These are phyloP conservation scores for Myrmecophaga tridactyla DNA, from an alignment of 2,113 vertebrate species.

Conservation along the genomic window DNA sequence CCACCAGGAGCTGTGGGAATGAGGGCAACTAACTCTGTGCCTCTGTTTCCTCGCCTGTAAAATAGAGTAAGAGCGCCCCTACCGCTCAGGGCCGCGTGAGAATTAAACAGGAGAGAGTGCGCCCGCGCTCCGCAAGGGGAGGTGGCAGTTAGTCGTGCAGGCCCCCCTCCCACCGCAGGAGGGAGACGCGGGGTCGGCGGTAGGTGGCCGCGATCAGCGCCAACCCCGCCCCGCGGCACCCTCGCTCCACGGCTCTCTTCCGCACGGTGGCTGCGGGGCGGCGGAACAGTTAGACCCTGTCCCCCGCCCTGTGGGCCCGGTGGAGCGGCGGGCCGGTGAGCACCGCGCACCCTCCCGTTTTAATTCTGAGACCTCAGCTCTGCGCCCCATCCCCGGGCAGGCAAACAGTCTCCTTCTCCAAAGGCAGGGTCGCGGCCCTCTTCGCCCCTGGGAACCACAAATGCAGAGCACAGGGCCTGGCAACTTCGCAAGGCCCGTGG, in stretches of 20 bases:
- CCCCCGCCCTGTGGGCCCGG: neutral
- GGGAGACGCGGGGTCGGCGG: too few species aligned
- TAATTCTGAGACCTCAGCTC: neutral
- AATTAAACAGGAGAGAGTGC: neutral
- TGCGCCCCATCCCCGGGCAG: neutral
- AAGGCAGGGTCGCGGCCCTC: neutral
- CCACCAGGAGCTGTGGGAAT: neutral
- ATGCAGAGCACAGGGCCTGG: neutral
- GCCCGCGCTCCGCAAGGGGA: neutral
- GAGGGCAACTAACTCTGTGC: neutral
- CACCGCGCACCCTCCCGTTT: neutral
- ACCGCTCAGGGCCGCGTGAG: neutral
- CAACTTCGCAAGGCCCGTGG: neutral
- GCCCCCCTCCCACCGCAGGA: neutral
- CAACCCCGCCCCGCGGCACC: neutral
- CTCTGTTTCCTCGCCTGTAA: neutral
- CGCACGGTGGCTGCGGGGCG: neutral
- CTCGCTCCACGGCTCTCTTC: neutral
- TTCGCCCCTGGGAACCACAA: neutral
- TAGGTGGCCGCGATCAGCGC: neutral
- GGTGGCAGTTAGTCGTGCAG: too few species aligned
- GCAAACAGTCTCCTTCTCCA: neutral
- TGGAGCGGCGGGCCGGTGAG: too few species aligned
- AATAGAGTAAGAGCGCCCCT: neutral
- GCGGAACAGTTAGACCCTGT: neutral